Evolutionary conservation across 2,113 vertebrate species (phyloP).

Genomic region (Rhadina sibilatrix): DNA sequence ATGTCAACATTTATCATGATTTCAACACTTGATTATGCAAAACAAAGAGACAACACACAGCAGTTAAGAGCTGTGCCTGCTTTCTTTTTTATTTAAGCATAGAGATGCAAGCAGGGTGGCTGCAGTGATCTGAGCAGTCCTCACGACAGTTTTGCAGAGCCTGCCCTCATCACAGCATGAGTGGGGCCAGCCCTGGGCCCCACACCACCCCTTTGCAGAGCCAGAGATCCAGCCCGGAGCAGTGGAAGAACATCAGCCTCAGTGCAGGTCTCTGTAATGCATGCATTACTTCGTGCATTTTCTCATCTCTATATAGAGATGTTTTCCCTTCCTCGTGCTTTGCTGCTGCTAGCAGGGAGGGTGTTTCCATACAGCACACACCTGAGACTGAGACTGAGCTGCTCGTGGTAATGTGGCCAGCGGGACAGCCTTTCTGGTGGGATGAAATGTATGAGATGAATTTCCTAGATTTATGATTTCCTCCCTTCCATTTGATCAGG

Average conservation of each 20-base stretch:
- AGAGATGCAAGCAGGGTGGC: neutral
- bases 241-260: neutral
- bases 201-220: neutral
- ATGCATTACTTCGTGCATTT: neutral
- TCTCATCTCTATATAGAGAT: neutral
- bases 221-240: neutral
- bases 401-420: neutral
- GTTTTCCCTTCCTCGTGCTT: neutral
- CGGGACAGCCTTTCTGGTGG: neutral
- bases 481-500: neutral
- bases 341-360: neutral
- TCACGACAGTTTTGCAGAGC: neutral
- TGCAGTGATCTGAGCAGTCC: neutral
- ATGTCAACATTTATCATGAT: constrained; percentile 30
- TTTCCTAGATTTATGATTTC: neutral
- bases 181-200: neutral
- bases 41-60: constrained; percentile 33
- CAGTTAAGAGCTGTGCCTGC: neutral
- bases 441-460: neutral
- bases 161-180: fast-evolving
- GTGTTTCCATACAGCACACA: neutral
- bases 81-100: neutral
- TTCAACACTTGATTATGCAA: constrained; percentile 35
- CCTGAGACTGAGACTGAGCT: fast-evolving
- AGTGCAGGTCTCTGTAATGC: neutral